These are phyloP conservation scores for Oophaga pumilio DNA, from an alignment of 2,113 vertebrate species.

Conservation along the genomic window DNA sequence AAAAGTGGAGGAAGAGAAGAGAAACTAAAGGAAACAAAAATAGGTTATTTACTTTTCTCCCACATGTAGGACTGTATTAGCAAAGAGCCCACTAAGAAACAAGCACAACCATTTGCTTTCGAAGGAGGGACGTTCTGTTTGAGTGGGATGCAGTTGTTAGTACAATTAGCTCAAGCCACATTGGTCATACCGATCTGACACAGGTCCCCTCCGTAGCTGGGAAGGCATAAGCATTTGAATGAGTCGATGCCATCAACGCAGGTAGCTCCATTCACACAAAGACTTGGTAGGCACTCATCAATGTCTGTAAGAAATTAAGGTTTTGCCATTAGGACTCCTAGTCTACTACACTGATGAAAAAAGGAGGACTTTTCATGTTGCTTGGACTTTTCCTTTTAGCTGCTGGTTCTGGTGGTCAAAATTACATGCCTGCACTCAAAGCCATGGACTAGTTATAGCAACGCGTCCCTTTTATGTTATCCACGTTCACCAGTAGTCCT, in stretches of 20 bases:
- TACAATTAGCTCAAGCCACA: constrained; percentile 89
- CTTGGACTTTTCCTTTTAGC: constrained; percentile 63
- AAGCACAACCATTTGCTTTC: constrained; percentile 28
- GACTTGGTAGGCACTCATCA: constrained; percentile 93
- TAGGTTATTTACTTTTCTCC: constrained; percentile 36
- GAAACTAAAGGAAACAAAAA: constrained; percentile 33
- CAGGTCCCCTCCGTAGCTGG: constrained; percentile 96
- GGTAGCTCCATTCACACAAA: constrained; percentile 97
- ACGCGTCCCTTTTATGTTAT: too few relatives aligned
- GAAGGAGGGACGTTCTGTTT: not conserved
- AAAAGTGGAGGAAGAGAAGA: constrained; percentile 7
- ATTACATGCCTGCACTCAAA: not conserved
- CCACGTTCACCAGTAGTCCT: too few relatives aligned
- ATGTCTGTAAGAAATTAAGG: constrained; percentile 94
- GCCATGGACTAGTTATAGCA: too few relatives aligned
- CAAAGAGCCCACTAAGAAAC: constrained; percentile 6
- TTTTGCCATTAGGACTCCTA: constrained; percentile 79
- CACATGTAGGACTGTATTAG: constrained; percentile 45
- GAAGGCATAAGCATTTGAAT: constrained; percentile 99
- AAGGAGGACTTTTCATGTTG: constrained; percentile 60
- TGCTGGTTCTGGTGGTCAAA: constrained; percentile 51
- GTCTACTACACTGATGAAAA: constrained; percentile 59
- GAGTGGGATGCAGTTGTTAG: constrained; percentile 76
- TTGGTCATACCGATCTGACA: constrained; percentile 94
- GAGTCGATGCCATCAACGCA: constrained; percentile 88